Percentiles rank a stretch among this genome's conserved stretches.
These are phyloP conservation scores for Corythoichthys haematopterus DNA, from an alignment of 2,113 vertebrate species.

Conservation along the genomic window DNA sequence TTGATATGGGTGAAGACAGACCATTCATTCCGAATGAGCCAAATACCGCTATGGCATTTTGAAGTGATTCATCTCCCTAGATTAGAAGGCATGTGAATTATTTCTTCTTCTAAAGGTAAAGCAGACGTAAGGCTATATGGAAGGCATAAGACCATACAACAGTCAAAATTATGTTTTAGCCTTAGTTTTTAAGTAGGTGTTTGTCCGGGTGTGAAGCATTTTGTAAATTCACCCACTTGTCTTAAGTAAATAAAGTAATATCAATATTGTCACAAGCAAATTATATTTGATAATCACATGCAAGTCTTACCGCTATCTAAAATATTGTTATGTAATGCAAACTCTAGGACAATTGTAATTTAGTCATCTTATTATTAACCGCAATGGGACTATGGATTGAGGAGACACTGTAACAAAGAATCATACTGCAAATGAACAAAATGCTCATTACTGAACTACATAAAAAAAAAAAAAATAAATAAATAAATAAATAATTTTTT, in stretches of 20 bases:
- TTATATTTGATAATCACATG: too few species aligned
- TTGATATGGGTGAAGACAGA: constrained; percentile 57
- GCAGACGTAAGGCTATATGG: background rate
- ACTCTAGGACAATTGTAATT: too few species aligned
- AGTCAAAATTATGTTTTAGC: background rate
- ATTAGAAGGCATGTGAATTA: background rate
- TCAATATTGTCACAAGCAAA: too few species aligned
- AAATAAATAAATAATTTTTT: too few species aligned
- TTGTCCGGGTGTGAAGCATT: background rate
- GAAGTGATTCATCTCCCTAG: background rate
- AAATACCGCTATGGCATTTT: background rate
- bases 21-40: background rate
- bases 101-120: background rate
- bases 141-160: background rate
- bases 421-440: too few species aligned
- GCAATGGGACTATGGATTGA: too few species aligned
- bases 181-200: background rate
- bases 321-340: too few species aligned
- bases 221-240: background rate
- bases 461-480: too few species aligned
- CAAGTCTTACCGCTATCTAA: too few species aligned
- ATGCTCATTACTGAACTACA: too few species aligned
- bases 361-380: too few species aligned
- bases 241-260: background rate
- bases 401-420: too few species aligned